Evolutionary conservation across 2,113 vertebrate genomes (phyloP).

Genomic region (Deroptyus accipitrinus): DNA sequence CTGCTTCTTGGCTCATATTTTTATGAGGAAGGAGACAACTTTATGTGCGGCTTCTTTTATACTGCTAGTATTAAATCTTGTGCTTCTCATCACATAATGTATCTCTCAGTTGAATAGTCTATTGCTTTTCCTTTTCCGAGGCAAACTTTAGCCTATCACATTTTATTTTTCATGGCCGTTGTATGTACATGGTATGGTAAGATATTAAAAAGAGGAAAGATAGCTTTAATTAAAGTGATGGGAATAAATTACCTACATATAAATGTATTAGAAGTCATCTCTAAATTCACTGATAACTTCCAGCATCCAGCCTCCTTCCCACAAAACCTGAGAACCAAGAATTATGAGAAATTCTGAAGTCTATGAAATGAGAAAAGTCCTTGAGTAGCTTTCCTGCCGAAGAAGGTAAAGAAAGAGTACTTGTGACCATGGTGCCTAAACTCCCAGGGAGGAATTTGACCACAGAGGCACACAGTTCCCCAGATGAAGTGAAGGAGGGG

Average conservation of each 20-base stretch:
- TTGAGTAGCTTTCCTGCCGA: neutral
- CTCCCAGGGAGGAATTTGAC: neutral
- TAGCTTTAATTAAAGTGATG: neutral
- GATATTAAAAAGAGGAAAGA: neutral
- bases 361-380: neutral
- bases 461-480: neutral
- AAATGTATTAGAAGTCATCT: neutral
- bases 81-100: neutral
- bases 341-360: neutral
- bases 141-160: neutral
- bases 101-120: neutral
- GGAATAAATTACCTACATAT: neutral
- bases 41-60: constrained; percentile 3
- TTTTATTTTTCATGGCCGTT: neutral
- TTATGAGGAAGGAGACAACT: constrained; percentile 33
- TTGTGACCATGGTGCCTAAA: neutral
- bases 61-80: neutral
- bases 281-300: neutral
- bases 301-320: neutral
- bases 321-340: neutral
- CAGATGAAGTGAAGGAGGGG: neutral
- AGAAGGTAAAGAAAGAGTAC: neutral
- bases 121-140: neutral
- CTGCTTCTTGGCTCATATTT: neutral
- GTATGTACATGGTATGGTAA: neutral